phyloP scores from a whole-genome alignment of 2,797 vertebrate species.

The Leontopithecus rosalia region DNA sequence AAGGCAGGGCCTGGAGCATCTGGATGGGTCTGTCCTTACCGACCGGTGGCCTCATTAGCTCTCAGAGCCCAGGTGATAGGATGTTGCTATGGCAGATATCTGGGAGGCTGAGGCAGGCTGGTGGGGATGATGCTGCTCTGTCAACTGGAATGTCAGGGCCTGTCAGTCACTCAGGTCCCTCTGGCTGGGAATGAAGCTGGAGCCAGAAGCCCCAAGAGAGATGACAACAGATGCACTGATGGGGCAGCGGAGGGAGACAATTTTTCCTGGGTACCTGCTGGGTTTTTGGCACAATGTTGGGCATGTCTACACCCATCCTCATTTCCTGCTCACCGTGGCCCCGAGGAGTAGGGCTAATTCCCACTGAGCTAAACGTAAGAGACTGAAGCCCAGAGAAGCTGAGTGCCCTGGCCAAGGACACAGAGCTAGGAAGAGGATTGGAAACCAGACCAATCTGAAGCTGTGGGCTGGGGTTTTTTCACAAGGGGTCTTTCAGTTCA shows the following conservation, averaged over 20 bases:
- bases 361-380: background rate
- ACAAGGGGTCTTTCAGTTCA: background rate
- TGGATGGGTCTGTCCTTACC: background rate
- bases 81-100: background rate
- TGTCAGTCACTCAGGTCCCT: background rate
- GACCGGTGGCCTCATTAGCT: background rate
- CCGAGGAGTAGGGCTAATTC: background rate
- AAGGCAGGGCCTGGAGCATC: background rate
- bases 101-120: background rate
- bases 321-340: background rate
- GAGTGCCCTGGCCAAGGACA: background rate
- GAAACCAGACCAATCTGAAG: background rate
- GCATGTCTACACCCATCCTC: background rate
- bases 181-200: background rate
- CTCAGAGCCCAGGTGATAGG: accelerated
- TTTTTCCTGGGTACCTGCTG: background rate
- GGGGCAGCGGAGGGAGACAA: background rate
- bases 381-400: background rate
- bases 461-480: background rate
- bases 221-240: background rate
- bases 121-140: background rate
- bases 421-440: background rate
- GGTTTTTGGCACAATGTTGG: background rate
- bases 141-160: background rate
- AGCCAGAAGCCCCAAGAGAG: slow-evolving; percentile 37